Conservation (phyloP, 2,113 vertebrate genomes). For the Mustela nigripes region DNA sequence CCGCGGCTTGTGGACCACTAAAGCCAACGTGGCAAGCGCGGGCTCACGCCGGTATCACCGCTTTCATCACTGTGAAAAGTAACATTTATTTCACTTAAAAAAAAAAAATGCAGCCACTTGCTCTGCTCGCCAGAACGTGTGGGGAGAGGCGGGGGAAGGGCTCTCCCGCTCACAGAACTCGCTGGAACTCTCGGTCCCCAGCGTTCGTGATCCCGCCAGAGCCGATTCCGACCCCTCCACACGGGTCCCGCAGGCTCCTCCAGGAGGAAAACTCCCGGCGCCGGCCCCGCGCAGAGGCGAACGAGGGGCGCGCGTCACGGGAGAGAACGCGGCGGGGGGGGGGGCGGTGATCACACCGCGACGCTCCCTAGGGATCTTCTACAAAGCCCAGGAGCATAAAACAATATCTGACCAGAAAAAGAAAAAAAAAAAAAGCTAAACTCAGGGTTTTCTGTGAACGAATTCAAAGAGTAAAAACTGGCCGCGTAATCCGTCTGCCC, state of each 20-base stretch:
- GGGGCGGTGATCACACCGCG: background rate
- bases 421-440: background rate
- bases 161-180: background rate
- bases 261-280: background rate
- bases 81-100: background rate
- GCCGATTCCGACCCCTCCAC: constrained; percentile 11
- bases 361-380: background rate
- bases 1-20: constrained; percentile 41
- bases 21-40: constrained; percentile 37
- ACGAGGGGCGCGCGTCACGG: background rate
- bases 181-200: background rate
- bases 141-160: background rate
- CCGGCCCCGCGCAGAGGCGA: background rate
- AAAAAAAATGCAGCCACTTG: background rate
- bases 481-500: background rate
- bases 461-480: background rate
- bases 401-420: background rate
- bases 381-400: constrained; percentile 27
- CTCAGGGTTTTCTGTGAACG: background rate
- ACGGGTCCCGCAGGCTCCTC: background rate
- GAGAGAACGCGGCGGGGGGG: too few relatives aligned
- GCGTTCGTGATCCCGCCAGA: background rate
- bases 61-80: constrained; percentile 50
- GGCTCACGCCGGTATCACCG: background rate
- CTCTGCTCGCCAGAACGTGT: background rate